Base-by-base conservation (phyloP, 2,113 vertebrate genomes). In the Melanostigma gelatinosum region DNA sequence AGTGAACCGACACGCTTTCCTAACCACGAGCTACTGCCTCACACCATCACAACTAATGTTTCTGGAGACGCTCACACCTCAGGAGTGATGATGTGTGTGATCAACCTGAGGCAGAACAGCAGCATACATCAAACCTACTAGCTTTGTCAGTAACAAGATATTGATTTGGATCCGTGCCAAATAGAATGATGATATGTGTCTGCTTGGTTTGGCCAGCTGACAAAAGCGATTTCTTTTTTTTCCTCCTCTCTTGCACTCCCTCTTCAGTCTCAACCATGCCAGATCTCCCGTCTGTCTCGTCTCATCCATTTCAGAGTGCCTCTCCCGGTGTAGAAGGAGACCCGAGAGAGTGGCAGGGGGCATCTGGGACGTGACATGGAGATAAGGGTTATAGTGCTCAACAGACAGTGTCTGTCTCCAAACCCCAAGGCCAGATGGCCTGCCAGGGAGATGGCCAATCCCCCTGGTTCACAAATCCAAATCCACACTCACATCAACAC, bases 341-440 rank as follows among this genome's bases (percentile, higher is more conserved):
- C 82, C 82, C 48, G 18, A 54, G 85, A 84, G 85, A 89, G 69
- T 18, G 77, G 74, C 72, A 72, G 79, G 62, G 62, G 85, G 84
- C 89, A 85, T 81, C 66, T 57, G 89, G 87, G 86, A 82, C 80
- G 42, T 87, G 84, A 74, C 89, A 81, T 60, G 80, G 75, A 85
- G 82, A 85, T 86, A 86, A 83, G 85, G 86, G 87, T 89, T 88
- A 87, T 40, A 75, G 88, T 76, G 73, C 77, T 87, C 79, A 85
- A 77, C 91, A 85, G 89, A 93, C 83, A 89, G 67, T 54, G 85
- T 89, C 89, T 82, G 87, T 84, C 88, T 85, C 87, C 50, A 86
- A 90, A 87, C 68, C 82, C 77, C 79, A 84, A 18, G 4, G 75
- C 85, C 91, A 94, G 93, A 94, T 93, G 92, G 92, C 36, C 91